Percentiles rank a stretch among this genome's conserved stretches.
These are phyloP conservation scores for Cylindroiulus punctatus DNA, from an alignment of 2,888 invertebrate species.

Conservation along the genomic window DNA sequence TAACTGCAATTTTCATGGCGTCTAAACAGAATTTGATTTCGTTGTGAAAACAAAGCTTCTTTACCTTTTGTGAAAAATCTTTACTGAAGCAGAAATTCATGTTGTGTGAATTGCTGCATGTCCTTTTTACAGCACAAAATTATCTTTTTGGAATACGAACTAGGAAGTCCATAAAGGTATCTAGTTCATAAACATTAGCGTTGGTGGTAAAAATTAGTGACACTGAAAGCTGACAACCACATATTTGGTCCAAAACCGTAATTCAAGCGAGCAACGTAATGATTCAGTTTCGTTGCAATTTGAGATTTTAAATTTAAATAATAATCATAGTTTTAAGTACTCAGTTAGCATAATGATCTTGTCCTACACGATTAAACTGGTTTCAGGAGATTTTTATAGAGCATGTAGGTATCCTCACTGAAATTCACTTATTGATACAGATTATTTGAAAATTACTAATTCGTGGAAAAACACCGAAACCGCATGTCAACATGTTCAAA, in stretches of 20 bases:
- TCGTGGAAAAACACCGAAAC: background rate
- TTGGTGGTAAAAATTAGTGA: background rate
- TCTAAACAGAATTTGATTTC: background rate
- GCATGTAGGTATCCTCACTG: background rate
- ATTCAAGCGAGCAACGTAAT: background rate
- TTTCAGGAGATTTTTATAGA: background rate
- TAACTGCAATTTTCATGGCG: background rate
- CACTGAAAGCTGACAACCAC: constrained; percentile 15
- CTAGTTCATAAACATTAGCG: background rate
- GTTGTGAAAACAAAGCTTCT: too few species aligned
- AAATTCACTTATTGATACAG: background rate
- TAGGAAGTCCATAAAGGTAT: background rate
- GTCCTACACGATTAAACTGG: background rate
- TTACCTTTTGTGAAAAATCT: too few species aligned
- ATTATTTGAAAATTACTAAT: background rate
- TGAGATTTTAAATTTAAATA: background rate
- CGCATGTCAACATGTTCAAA: background rate
- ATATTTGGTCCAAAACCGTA: background rate
- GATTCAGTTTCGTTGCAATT: background rate
- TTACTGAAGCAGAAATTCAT: background rate
- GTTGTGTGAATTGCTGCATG: too few species aligned
- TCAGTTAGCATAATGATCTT: background rate
- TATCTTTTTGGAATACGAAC: background rate
- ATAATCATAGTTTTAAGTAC: background rate
- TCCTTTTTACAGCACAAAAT: background rate